A percentile compares a stretch with the other conserved stretches of the same genome.
These are phyloP conservation scores for Pipistrellus pygmaeus DNA, from an alignment of 2,797 vertebrate species.

Conservation along the genomic window DNA sequence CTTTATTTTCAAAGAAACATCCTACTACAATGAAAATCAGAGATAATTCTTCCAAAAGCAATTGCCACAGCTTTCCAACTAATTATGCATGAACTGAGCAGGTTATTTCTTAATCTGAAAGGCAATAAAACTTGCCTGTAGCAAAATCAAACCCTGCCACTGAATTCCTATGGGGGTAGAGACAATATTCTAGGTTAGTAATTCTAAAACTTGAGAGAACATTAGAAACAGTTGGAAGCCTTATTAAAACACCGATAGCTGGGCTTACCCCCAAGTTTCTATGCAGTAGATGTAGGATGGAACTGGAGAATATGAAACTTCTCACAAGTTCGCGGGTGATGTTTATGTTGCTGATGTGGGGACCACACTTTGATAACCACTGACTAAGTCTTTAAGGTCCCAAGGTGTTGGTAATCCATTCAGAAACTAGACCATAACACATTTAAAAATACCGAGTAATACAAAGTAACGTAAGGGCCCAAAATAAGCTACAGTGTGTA, in stretches of 20 bases:
- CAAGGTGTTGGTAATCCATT: constrained; percentile 13
- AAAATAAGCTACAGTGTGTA: not conserved
- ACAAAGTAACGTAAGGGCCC: not conserved
- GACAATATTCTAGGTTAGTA: not conserved
- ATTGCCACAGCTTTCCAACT: not conserved
- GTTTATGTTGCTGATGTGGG: not conserved
- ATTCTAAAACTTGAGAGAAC: constrained; percentile 6
- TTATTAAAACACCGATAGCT: not conserved
- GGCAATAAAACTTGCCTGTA: not conserved
- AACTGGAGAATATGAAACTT: not conserved
- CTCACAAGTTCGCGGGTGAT: not conserved
- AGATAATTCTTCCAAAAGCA: constrained; percentile 47
- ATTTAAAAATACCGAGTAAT: not conserved
- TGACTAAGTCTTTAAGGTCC: not conserved
- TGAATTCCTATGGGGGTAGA: not conserved
- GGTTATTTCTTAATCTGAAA: constrained; percentile 17
- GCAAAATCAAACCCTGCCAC: not conserved
- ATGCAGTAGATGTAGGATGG: not conserved
- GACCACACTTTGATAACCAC: not conserved
- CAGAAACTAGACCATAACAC: not conserved
- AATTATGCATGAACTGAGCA: not conserved
- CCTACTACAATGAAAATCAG: constrained; percentile 16
- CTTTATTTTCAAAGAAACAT: constrained; percentile 55
- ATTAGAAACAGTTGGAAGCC: constrained; percentile 10
- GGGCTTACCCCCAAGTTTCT: not conserved